Evolutionary conservation across 2,888 invertebrate genomes (phyloP).

Genomic region (Rotaria macrura): DNA sequence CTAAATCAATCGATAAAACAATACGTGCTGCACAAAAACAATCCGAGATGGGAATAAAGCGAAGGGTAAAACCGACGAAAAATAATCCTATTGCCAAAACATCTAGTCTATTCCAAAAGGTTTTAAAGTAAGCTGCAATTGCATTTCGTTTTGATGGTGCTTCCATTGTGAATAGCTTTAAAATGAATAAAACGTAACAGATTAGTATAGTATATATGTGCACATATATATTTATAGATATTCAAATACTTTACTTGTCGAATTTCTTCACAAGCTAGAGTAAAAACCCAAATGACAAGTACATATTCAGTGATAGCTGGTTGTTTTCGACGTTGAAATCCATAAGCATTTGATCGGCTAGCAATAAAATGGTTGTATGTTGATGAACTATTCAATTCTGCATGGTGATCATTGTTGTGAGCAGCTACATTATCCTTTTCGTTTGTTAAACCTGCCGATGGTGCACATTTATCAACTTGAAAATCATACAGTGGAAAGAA

Average conservation of each 20-base stretch:
- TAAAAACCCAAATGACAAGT: constrained; percentile 46
- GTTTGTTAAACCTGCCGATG: background rate
- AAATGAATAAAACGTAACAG: too few species aligned
- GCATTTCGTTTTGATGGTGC: constrained; percentile 38
- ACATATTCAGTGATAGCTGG: constrained; percentile 31
- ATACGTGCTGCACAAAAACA: constrained; percentile 45
- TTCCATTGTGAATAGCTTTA: constrained; percentile 35
- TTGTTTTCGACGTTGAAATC: background rate
- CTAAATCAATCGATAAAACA: constrained; percentile 46
- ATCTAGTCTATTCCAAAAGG: constrained; percentile 48
- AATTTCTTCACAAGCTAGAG: constrained; percentile 46
- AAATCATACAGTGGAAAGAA: background rate
- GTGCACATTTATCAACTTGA: background rate
- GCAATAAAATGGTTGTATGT: background rate
- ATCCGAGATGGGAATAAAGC: constrained; percentile 33
- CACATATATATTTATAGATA: background rate
- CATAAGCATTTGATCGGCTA: background rate
- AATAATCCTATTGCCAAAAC: constrained; percentile 42
- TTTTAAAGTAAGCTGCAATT: constrained; percentile 42
- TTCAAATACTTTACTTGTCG: constrained; percentile 41
- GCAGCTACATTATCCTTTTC: background rate
- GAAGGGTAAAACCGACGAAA: constrained; percentile 42
- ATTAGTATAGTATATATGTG: too few species aligned
- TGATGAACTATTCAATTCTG: background rate
- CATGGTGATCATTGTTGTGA: background rate